phyloP scores from a whole-genome alignment of 2,113 vertebrate species.

The Marmota flaviventris region DNA sequence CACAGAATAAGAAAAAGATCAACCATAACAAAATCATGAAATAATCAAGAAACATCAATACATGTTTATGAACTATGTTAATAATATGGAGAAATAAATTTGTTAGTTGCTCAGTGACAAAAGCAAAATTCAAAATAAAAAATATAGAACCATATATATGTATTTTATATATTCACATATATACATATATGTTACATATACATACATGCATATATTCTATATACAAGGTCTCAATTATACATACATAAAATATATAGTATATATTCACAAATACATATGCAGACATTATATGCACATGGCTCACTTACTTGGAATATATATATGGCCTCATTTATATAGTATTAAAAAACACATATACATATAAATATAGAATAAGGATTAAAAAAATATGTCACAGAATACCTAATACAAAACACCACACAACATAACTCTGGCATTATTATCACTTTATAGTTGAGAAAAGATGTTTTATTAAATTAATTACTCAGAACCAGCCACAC shows the following conservation, averaged over 20 bases:
- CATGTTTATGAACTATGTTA: neutral
- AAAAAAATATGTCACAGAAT: neutral
- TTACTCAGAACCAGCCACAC: neutral
- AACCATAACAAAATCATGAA: neutral
- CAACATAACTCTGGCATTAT: neutral
- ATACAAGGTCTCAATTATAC: too few relatives aligned
- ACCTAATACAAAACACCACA: neutral
- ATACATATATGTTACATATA: too few relatives aligned
- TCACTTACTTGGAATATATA: neutral
- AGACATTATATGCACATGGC: neutral
- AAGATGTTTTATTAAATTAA: neutral
- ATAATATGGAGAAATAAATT: neutral
- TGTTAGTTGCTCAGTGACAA: too few relatives aligned
- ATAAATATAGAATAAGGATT: neutral
- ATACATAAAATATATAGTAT: too few relatives aligned
- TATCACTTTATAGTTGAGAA: neutral
- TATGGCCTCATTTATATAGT: neutral
- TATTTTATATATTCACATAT: too few relatives aligned
- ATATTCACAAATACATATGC: too few relatives aligned
- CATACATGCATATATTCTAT: too few relatives aligned
- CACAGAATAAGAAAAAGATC: neutral
- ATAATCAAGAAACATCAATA: conserved; percentile 24
- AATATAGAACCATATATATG: too few relatives aligned
- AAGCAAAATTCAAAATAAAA: too few relatives aligned
- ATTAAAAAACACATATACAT: neutral